phyloP scores from a whole-genome alignment of 2,113 vertebrate species.

The Cynoglossus semilaevis region DNA sequence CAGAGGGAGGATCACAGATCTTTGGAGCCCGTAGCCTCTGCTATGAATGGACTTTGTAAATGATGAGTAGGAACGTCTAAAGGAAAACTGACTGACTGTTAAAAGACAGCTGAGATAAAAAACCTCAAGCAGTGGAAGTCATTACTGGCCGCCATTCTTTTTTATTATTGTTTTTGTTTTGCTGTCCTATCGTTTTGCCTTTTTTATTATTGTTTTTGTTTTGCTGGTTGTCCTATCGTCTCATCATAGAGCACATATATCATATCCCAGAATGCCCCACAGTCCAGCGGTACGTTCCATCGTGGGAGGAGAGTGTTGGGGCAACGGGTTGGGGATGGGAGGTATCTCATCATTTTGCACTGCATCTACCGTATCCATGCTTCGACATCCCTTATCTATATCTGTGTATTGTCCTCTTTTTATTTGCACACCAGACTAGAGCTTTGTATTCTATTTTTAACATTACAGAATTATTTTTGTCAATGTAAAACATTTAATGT shows the following conservation, averaged over 20 bases:
- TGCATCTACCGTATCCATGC: constrained; percentile 77
- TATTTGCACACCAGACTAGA: constrained; percentile 82
- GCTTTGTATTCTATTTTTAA: constrained; percentile 81
- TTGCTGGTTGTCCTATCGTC: constrained; percentile 58
- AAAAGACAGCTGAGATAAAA: constrained; percentile 45
- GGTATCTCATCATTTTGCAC: constrained; percentile 74
- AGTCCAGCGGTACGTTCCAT: constrained; percentile 55
- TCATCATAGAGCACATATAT: constrained; percentile 69
- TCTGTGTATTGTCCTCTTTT: constrained; percentile 75
- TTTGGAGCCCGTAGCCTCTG: constrained; percentile 44
- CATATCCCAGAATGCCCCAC: constrained; percentile 60
- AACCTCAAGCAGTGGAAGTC: constrained; percentile 68
- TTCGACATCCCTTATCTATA: constrained; percentile 74
- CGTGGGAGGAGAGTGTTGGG: constrained; percentile 23
- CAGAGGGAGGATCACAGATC: constrained; percentile 51
- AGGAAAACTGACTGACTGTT: constrained; percentile 41
- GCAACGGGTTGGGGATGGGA: neutral
- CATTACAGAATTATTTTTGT: constrained; percentile 80
- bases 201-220: constrained; percentile 21
- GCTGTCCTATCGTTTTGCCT: constrained; percentile 61
- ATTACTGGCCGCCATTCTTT: constrained; percentile 61
- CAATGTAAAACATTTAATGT: constrained; percentile 74
- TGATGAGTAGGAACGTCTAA: constrained; percentile 39
- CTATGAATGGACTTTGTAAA: constrained; percentile 55
- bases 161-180: constrained; percentile 13